Percentiles rank a stretch among this genome's conserved stretches.
Evolutionary conservation across 2,888 invertebrate species (phyloP).

Genomic region (Philereme vetulata): DNA sequence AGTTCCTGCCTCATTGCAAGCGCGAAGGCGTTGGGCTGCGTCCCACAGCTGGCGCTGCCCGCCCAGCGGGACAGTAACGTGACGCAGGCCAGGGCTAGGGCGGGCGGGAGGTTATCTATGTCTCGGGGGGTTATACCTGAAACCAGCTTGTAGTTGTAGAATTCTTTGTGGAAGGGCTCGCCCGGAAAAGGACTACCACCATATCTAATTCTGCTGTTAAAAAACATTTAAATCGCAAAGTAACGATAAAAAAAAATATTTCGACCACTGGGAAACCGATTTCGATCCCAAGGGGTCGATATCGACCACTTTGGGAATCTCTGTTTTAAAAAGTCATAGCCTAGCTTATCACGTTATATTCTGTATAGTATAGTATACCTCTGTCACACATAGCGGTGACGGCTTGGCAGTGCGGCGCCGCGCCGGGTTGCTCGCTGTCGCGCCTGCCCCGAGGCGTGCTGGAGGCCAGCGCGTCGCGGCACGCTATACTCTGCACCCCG

Average conservation of each 20-base stretch:
- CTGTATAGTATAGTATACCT: constrained; percentile 41
- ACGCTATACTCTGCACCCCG: constrained; percentile 56
- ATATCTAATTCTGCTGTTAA: too few relatives aligned
- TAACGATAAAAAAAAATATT: too few relatives aligned
- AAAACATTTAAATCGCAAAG: too few relatives aligned
- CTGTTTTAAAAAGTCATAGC: too few relatives aligned
- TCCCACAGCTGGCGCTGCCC: constrained; percentile 83
- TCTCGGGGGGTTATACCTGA: constrained; percentile 87
- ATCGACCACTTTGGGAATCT: too few relatives aligned
- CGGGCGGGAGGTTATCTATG: constrained; percentile 88
- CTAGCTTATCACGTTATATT: too few relatives aligned
- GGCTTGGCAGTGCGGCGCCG: constrained; percentile 48
- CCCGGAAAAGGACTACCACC: too few relatives aligned
- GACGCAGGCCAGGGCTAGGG: constrained; percentile 82
- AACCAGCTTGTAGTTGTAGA: too few relatives aligned
- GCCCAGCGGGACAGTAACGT: constrained; percentile 87
- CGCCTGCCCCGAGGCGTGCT: constrained; percentile 60
- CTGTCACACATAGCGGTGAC: constrained; percentile 54
- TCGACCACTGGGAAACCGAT: too few relatives aligned
- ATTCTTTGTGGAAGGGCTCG: too few relatives aligned
- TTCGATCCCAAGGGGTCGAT: too few relatives aligned
- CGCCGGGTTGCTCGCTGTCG: constrained; percentile 23
- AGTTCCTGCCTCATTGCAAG: constrained; percentile 89
- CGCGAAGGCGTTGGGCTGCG: constrained; percentile 88
- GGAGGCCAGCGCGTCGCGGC: constrained; percentile 51